Conservation (phyloP, 2,113 vertebrate species). For the Holacanthus passer region DNA sequence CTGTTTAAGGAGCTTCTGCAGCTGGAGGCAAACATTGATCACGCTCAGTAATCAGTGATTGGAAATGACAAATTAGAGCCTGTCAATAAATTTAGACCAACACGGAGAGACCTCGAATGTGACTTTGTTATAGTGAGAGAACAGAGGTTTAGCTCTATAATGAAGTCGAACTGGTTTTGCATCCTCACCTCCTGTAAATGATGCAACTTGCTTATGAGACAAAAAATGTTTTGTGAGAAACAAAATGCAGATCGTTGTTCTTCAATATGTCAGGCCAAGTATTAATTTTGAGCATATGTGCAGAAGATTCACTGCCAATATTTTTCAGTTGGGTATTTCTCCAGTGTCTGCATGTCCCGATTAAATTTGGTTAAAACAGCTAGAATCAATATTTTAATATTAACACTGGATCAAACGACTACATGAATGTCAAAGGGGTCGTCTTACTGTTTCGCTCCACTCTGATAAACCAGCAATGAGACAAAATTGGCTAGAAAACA, state of each 20-base stretch:
- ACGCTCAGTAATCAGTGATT: slow-evolving; percentile 57
- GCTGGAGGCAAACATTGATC: slow-evolving; percentile 58
- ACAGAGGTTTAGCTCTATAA: neutral
- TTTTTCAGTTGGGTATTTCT: neutral
- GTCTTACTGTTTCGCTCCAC: too few species aligned
- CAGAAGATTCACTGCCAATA: neutral
- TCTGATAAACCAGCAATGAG: neutral
- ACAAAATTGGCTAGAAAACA: neutral
- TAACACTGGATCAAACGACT: neutral
- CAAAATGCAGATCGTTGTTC: neutral
- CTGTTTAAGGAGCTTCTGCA: slow-evolving; percentile 26
- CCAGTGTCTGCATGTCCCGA: neutral
- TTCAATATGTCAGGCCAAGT: neutral
- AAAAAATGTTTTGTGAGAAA: neutral
- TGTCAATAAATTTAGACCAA: slow-evolving; percentile 9
- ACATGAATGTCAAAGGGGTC: neutral
- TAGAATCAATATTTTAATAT: neutral
- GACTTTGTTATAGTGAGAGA: neutral
- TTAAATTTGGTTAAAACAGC: neutral
- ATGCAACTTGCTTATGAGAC: neutral
- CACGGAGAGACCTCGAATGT: neutral
- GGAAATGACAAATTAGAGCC: slow-evolving; percentile 50
- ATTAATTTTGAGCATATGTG: neutral
- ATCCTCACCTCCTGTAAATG: neutral
- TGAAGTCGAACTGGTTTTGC: neutral